Conservation (phyloP, 2,797 vertebrate species). For the Brachyalestes nurse region DNA sequence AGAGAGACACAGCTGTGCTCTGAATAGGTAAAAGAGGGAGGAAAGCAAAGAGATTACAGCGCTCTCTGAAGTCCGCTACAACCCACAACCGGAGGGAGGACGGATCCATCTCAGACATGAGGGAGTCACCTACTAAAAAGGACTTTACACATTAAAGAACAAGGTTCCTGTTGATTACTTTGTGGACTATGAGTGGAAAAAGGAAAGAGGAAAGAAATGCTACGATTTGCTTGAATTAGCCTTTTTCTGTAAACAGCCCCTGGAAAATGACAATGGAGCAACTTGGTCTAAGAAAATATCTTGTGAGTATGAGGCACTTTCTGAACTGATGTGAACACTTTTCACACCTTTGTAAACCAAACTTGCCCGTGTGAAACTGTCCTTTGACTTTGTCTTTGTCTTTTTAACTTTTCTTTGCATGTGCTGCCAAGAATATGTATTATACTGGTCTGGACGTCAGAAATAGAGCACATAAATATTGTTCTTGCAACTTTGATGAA, state of each 20-base stretch:
- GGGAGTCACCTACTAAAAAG: not conserved
- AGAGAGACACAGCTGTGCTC: slow-evolving; percentile 68
- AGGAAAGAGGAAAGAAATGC: not conserved
- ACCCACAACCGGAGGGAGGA: slow-evolving; percentile 12
- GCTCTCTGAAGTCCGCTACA: slow-evolving; percentile 52
- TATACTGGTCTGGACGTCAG: not conserved
- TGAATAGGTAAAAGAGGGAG: slow-evolving; percentile 71
- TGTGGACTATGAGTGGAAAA: slow-evolving; percentile 15
- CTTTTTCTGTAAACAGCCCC: not conserved
- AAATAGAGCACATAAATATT: not conserved
- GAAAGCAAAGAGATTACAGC: slow-evolving; percentile 76
- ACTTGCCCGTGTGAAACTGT: not conserved
- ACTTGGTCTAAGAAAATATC: not conserved
- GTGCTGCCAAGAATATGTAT: not conserved
- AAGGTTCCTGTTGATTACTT: not conserved
- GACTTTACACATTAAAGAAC: not conserved
- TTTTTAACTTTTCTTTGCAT: not conserved
- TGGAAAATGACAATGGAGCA: not conserved
- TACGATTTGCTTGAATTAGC: not conserved
- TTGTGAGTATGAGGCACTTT: slow-evolving; percentile 2
- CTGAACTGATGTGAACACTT: not conserved
- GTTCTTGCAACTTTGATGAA: not conserved
- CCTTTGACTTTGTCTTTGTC: too few species aligned
- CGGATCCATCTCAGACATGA: not conserved
- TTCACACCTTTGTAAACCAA: not conserved